phyloP scores from a whole-genome alignment of 2,888 invertebrate species.

The Yponomeuta sedellus region DNA sequence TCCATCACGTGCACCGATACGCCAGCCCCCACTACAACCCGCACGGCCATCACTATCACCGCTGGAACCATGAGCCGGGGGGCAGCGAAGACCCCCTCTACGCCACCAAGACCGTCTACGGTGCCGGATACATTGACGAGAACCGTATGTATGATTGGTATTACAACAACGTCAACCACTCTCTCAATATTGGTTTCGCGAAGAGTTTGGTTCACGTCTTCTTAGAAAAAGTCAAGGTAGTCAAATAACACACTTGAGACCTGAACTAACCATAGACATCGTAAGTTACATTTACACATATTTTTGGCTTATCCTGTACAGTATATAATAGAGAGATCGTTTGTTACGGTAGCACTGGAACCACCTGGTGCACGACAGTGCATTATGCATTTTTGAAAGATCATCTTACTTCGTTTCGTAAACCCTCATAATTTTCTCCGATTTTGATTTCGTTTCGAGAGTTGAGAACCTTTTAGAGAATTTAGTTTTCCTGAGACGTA shows the following conservation, averaged over 20 bases:
- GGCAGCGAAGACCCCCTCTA: slow-evolving; percentile 69
- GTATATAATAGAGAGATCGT: slow-evolving; percentile 21
- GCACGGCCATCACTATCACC: slow-evolving; percentile 68
- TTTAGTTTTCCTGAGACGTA: not conserved
- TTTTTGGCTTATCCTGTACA: slow-evolving; percentile 35
- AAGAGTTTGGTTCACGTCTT: slow-evolving; percentile 48
- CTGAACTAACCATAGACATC: slow-evolving; percentile 71
- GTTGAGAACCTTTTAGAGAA: not conserved
- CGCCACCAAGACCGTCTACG: slow-evolving; percentile 77
- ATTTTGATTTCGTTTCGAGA: slow-evolving; percentile 15
- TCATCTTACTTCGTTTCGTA: not conserved
- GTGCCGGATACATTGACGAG: slow-evolving; percentile 71
- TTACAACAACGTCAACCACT: slow-evolving; percentile 37
- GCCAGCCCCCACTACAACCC: slow-evolving; percentile 72
- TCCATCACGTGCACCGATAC: slow-evolving; percentile 70
- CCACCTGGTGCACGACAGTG: slow-evolving; percentile 20
- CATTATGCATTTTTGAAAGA: slow-evolving; percentile 17
- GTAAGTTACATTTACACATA: slow-evolving; percentile 32
- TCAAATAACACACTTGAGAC: slow-evolving; percentile 42
- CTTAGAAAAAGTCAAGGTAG: slow-evolving; percentile 34
- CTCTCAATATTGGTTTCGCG: slow-evolving; percentile 21
- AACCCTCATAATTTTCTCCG: slow-evolving; percentile 2
- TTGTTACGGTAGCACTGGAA: not conserved
- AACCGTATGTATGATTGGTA: slow-evolving; percentile 65
- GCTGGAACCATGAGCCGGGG: slow-evolving; percentile 72